Evolutionary conservation across 2,797 vertebrate genomes (phyloP), one percentile per base, ranked within the genome.

Genomic region (Tamandua tetradactyla): DNA sequence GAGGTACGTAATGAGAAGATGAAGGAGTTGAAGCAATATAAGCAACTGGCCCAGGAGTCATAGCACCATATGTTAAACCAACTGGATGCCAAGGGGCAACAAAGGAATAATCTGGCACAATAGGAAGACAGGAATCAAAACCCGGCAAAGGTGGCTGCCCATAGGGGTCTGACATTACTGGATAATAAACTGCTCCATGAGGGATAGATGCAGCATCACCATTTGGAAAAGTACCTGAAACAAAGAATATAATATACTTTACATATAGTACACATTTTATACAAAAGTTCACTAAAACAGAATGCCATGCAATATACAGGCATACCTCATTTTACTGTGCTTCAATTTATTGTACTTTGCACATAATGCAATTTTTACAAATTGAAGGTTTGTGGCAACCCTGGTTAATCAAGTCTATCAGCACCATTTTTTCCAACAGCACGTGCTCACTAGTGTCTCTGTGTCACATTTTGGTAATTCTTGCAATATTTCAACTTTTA

Each of bases 131-230:
- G 35, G 98, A 96, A 92, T 98, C 98, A 95, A 98, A 97, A 85
- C 96, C 94, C 68, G 97, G 90, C 92, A 98, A 71, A 44, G 98
- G 79, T n/a, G 98, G 97, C 92, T 98, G 98, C 91, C 91, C 96
- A 95, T 98, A 99, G 64, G 98, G 98, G 66, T 99, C 99, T 49
- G 98, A 94, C 20, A 98, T 94, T 3, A 99, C 96, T 42, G 98
- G 98, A 97, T 99, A 99, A 97, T 98, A 99, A 2, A 99, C 97
- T 9, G 98, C 94, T 95, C 98, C 98, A 0, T 97, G 98, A 93
- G 98, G 95, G 8, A 98, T 86, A 18, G 98, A 93, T 40, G 97
- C 75, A 92, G 97, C 95, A 68, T 99, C 98, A 97, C 96, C 90
- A 89, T 93, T 96, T 87, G 98, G 91, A 66, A 98, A 96, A 47